Conservation (phyloP, 2,797 vertebrate genomes). For the Cynopterus sphinx region DNA sequence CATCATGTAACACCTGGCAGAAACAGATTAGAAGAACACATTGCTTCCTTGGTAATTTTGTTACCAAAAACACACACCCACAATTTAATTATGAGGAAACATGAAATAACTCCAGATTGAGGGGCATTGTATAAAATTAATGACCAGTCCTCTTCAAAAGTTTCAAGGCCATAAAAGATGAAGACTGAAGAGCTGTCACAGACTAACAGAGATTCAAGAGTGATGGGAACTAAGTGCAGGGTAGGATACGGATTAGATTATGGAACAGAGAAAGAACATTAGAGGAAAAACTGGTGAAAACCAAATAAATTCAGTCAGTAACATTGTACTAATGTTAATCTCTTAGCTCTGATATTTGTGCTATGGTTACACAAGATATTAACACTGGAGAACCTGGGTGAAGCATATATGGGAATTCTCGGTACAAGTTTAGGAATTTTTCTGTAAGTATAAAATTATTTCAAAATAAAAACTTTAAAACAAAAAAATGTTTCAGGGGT, state of each 20-base stretch:
- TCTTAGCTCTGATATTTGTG: neutral
- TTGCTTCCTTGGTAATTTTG: neutral
- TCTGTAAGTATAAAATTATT: constrained; percentile 17
- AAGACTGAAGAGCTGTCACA: neutral
- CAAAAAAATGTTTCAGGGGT: neutral
- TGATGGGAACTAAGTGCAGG: neutral
- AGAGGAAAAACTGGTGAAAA: neutral
- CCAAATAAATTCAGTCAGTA: neutral
- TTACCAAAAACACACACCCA: neutral
- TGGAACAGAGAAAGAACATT: neutral
- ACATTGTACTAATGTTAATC: neutral
- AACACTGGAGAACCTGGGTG: neutral
- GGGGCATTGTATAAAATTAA: neutral
- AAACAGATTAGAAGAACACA: neutral
- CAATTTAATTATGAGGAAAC: neutral
- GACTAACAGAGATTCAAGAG: neutral
- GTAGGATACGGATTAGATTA: neutral
- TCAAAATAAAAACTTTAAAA: constrained; percentile 20
- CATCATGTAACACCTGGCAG: neutral
- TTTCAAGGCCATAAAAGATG: neutral
- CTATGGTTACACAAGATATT: neutral
- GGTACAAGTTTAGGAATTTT: neutral
- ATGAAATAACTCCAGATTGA: neutral
- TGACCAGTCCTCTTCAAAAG: neutral
- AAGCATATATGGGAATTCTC: neutral